These are phyloP conservation scores for Aromia moschata DNA, from an alignment of 2,888 invertebrate genomes.

Conservation along the genomic window DNA sequence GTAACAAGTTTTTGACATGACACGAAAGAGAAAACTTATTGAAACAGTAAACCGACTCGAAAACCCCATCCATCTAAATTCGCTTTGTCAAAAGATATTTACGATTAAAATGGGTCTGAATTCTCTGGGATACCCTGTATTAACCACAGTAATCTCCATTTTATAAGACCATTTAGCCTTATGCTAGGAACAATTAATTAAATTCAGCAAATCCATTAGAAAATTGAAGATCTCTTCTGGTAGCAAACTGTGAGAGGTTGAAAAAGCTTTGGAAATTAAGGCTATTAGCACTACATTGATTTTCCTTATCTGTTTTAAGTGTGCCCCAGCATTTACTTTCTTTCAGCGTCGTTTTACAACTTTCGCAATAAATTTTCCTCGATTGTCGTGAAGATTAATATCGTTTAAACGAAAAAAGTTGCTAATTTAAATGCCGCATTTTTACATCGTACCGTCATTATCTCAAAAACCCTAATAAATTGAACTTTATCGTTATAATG, in stretches of 20 bases:
- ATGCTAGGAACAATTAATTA: slow-evolving; percentile 6
- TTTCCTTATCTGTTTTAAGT: slow-evolving; percentile 36
- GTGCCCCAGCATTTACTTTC: slow-evolving; percentile 20
- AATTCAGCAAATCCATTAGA: slow-evolving; percentile 20
- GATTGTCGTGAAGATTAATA: slow-evolving; percentile 3
- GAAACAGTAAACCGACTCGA: too few species aligned
- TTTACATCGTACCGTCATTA: neutral
- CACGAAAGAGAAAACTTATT: too few species aligned
- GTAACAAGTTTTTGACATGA: too few species aligned
- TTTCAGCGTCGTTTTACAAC: slow-evolving; percentile 19
- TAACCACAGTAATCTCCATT: too few species aligned
- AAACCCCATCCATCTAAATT: too few species aligned
- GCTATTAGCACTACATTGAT: slow-evolving; percentile 42
- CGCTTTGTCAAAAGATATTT: too few species aligned
- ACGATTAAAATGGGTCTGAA: too few species aligned
- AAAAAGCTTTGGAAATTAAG: slow-evolving; percentile 33
- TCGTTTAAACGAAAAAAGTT: slow-evolving; percentile 12
- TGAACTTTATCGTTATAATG: neutral
- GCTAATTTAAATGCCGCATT: slow-evolving; percentile 15
- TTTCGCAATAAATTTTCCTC: slow-evolving; percentile 15
- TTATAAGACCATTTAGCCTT: slow-evolving; percentile 10
- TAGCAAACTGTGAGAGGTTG: slow-evolving; percentile 17
- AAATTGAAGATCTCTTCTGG: slow-evolving; percentile 16
- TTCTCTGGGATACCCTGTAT: too few species aligned
- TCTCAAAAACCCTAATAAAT: slow-evolving; percentile 2